Evolutionary conservation across 1,140 invertebrate species (phyloP).

Genomic region (Drosophila albomicans): DNA sequence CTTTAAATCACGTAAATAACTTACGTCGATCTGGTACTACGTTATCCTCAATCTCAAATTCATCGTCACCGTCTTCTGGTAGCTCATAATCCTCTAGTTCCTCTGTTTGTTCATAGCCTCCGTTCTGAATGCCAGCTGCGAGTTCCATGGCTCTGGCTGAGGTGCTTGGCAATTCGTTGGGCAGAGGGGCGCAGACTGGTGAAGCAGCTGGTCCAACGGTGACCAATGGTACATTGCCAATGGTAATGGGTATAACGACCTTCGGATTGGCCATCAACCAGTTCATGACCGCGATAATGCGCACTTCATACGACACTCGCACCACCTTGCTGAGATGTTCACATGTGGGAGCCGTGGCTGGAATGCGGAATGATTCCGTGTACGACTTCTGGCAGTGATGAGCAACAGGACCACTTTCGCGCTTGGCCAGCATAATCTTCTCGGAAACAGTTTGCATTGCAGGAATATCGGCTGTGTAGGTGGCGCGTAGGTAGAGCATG

Average conservation of each 20-base stretch:
- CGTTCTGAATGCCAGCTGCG: constrained; percentile 44
- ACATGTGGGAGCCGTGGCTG: constrained; percentile 85
- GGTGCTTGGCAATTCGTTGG: constrained; percentile 68
- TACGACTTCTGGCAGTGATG: constrained; percentile 56
- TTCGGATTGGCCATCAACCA: constrained; percentile 76
- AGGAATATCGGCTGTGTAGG: constrained; percentile 85
- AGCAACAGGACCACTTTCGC: constrained; percentile 63
- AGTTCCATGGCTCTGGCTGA: constrained; percentile 64
- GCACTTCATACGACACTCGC: constrained; percentile 75
- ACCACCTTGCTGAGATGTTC: constrained; percentile 79
- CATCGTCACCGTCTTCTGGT: constrained; percentile 71
- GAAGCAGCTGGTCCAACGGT: constrained; percentile 27
- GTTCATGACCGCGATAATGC: constrained; percentile 75
- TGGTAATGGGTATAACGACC: constrained; percentile 72
- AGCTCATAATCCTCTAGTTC: constrained; percentile 68
- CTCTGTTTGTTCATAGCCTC: constrained; percentile 46
- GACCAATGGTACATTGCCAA: constrained; percentile 75
- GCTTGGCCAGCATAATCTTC: constrained; percentile 74
- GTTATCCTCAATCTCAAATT: constrained; percentile 63
- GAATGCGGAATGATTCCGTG: constrained; percentile 73
- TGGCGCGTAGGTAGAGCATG: constrained; percentile 85
- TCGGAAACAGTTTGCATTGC: constrained; percentile 75
- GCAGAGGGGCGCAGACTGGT: constrained; percentile 29
- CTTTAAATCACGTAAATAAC: constrained; percentile 20
- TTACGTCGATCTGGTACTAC: constrained; percentile 65